Evolutionary conservation across 2,888 invertebrate genomes (phyloP).

Genomic region (Tetragonula carbonaria): DNA sequence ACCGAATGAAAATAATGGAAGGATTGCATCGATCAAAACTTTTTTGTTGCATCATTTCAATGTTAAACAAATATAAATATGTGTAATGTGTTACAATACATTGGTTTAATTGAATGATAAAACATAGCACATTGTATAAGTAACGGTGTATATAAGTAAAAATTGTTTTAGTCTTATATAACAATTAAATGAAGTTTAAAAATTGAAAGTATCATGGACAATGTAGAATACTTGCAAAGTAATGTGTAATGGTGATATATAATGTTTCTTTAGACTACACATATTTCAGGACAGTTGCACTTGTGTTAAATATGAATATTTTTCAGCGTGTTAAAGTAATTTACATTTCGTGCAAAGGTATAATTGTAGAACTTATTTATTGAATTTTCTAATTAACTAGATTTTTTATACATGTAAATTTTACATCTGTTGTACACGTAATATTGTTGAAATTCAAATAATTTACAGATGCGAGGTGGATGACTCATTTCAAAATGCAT

Average conservation of each 20-base stretch:
- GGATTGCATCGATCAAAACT: neutral
- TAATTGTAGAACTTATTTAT: neutral
- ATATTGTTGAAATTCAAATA: conserved; percentile 25
- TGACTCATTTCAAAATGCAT: conserved; percentile 47
- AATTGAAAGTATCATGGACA: neutral
- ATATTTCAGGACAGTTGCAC: neutral
- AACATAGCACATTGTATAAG: neutral
- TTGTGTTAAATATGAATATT: conserved; percentile 1
- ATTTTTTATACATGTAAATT: neutral
- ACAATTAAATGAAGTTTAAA: neutral
- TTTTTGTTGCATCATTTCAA: conserved; percentile 4
- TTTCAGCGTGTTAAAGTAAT: conserved; percentile 13
- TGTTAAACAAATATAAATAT: neutral
- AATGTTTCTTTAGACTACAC: neutral
- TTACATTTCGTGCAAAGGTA: conserved; percentile 3
- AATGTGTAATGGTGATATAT: neutral
- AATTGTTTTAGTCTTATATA: neutral
- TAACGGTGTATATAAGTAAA: neutral
- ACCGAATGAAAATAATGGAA: neutral
- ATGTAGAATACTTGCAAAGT: neutral
- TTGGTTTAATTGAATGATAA: neutral
- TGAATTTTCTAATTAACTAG: neutral
- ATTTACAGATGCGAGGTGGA: conserved; percentile 63
- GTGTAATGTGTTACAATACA: neutral
- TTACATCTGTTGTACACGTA: neutral